Evolutionary conservation across 2,888 invertebrate genomes (phyloP), one percentile per base, ranked within the genome.

Genomic region (Oxycera nigricornis): DNA sequence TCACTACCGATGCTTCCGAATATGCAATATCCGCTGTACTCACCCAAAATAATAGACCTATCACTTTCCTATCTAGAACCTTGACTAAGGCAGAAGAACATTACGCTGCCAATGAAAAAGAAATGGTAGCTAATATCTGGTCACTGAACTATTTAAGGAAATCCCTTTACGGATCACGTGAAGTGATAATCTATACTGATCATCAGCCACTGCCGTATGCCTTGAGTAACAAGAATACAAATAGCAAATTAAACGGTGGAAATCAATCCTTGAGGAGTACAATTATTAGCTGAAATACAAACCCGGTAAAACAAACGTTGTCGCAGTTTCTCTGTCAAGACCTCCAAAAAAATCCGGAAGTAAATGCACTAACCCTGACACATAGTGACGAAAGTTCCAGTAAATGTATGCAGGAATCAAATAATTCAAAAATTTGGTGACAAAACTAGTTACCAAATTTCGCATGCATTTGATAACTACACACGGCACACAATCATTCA

Each of bases 141-240:
- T 22, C 65, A 1, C 22, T 65, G 11, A 28, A 59, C n/a, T 59
- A 11, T 24, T 30, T 28, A n/a, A 59, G 59, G 11, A 73, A 61
- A 17, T 28, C 3, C 46, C 39, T 61, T 11, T 61, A 73, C 24
- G 73, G 41, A 2, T 30, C 2, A 24, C 6, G 26, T 11, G 59
- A 35, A 59, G 35, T 72, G 17, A 39, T 59, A 20, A 55, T 72
- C 9, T 72, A 39, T 26, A 72, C 72, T 20, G 72, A 72, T 39
- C 72, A 57, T 24, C 39, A 59, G 41, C 35, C 59, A 2, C 6
- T 65, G 6, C 39, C 41, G 4, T 65, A 41, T 24, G 41, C 65
- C n/a, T 26, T 79, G n/a, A 76, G 77, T 7, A 77, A 79, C 24
- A 75, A 76, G 74, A 78, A 35, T 57, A 76, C 50, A 30, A 78